Base-by-base conservation (phyloP, 2,113 vertebrate species). In the Coregonus clupeaformis region DNA sequence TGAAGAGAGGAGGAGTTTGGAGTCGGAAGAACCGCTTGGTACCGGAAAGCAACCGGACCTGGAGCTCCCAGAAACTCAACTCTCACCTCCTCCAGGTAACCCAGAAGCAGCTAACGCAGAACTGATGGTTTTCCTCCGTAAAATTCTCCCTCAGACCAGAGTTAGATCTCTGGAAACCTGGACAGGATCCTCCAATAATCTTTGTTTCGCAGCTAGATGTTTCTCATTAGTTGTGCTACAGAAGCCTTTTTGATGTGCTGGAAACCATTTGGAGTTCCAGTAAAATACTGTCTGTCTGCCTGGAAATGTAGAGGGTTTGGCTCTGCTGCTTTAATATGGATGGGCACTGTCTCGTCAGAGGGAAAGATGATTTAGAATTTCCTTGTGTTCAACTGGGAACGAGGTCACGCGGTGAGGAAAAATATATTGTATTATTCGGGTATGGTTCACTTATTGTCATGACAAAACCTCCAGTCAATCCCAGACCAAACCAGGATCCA, bases 41-140 rank as follows among this genome's bases (percentile, higher is more conserved):
- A 77, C 93, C 94, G 0, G 96, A 97, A 85, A 94, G 92, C 89
- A 95, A 89, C 92, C 95, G 96, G 92, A 95, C 95, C 86, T 98
- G 97, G 96, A 92, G 90, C 78, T 88, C 92, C 42, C 94, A 94
- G 85, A 97, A 96, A 89, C 94, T 95, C 90, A 93, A 90, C 72
- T n/a, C 72, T 91, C 91, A 77, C 91, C 98, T 75, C 92, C 94
- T 74, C n/a, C 96, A 98, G 96, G 98, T 99, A 93, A 92, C 52
- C 77, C 71, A 76, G 70, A 27, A n/a, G n/a, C 64, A 77, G 78
- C 63, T 52, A 52, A n/a, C n/a, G 12, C 12, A 57, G 25, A 63
- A 12, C 63, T 62, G 47, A 36, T 66, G 4, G 25, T 80, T 73
- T 73, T 75, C 62, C 36, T 73, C 24, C 18, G 69, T 71, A 62